Evolutionary conservation across 1,140 invertebrate genomes (phyloP), one percentile per base, ranked within the genome.

Genomic region (Drosophila littoralis): DNA sequence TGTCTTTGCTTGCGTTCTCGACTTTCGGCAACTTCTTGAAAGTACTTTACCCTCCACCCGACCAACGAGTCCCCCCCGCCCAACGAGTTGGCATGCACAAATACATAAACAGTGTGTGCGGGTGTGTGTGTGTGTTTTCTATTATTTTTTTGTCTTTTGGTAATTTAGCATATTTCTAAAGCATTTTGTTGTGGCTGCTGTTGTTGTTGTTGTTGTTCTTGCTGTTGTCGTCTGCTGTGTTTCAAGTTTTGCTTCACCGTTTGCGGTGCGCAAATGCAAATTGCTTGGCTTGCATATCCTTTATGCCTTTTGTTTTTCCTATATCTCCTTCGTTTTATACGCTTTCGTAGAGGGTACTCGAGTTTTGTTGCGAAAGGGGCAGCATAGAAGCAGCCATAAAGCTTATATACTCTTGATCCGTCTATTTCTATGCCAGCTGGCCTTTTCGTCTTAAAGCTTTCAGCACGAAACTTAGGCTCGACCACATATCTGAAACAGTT

Each of bases 241-340:
- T 82, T 79, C 69, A 82, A 81, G 82, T 88, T 79, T 79, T 74
- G 65, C 79, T 71, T 82, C 73, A 85, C 83, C 72, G 83, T 88
- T 85, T 86, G 83, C 83, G 83, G 83, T 88, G 79, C 88, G 83
- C 83, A 88, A 86, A 86, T 86, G 83, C 83, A 86, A 86, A 86
- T 86, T 86, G 83, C 79, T 86, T 86, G 73, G 50, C 83, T 88
- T 86, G 83, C 84, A 86, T 88, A 86, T 88, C 65, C 65, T 61
- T 74, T 61, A 74, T 74, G 50, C 36, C 13, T 43, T 59, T 33
- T 45, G 42, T 45, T 13, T 59, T 45, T 17, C 17, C 8, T 38
- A 38, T 10, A 17, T 54, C 38, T 54, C 38, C 35, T 17, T 54
- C 35, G 5, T 17, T 35, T 15, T 28, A 28, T 48, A 48, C 45